Conservation (phyloP, 2,797 vertebrate species). For the Bovichtus variegatus region DNA sequence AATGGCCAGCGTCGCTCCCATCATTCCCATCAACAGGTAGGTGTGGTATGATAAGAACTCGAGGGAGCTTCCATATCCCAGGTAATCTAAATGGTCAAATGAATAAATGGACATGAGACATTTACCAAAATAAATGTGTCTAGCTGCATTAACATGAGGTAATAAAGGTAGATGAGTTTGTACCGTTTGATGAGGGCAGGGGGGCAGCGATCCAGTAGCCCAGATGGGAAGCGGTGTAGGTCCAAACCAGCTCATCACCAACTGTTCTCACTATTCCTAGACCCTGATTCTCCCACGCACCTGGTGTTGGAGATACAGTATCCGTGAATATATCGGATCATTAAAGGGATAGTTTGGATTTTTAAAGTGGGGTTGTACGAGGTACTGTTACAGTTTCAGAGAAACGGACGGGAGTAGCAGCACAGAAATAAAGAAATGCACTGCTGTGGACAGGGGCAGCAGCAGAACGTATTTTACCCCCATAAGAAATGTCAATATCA, state of each 20-base stretch:
- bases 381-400: no score
- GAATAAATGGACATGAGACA: neutral
- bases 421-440: no score
- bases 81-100: conserved; percentile 75
- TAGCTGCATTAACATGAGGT: neutral
- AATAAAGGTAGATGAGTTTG: no score
- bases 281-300: conserved; percentile 93
- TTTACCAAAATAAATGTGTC: neutral
- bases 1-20: conserved; percentile 90
- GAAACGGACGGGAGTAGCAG: no score
- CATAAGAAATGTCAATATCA: no score
- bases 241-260: conserved; percentile 89
- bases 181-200: conserved; percentile 88
- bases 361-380: no score
- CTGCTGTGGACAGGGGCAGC: no score
- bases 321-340: neutral
- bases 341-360: no score
- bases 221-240: conserved; percentile 90
- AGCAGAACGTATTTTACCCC: no score
- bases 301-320: neutral
- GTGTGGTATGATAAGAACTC: conserved; percentile 93
- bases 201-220: conserved; percentile 96
- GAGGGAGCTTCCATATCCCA: conserved; percentile 75
- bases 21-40: conserved; percentile 90
- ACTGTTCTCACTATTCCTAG: conserved; percentile 87